Percentiles rank a stretch among this genome's conserved stretches.
These are phyloP conservation scores for Hypothenemus hampei DNA, from an alignment of 1,140 invertebrate species.

Conservation along the genomic window DNA sequence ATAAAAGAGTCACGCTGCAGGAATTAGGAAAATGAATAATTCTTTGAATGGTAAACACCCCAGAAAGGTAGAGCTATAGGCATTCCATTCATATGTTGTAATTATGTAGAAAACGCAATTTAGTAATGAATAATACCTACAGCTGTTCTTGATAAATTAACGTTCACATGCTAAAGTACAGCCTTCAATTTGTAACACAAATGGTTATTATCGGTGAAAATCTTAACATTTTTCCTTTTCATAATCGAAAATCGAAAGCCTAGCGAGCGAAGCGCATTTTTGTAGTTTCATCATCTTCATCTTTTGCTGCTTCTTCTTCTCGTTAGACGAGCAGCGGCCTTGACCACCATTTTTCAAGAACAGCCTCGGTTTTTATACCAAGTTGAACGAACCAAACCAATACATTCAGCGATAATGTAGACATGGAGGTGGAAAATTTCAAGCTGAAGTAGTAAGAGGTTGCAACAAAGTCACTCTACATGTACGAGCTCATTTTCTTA, in stretches of 20 bases:
- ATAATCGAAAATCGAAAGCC: constrained; percentile 18
- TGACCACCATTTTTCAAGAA: constrained; percentile 27
- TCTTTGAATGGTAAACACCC: too few relatives aligned
- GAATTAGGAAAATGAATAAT: too few relatives aligned
- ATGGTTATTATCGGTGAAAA: not conserved
- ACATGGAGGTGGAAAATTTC: not conserved
- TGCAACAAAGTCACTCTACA: not conserved
- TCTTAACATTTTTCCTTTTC: not conserved
- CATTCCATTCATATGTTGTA: too few relatives aligned
- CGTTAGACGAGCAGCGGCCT: constrained; percentile 18
- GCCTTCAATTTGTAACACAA: not conserved
- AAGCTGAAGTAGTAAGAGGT: not conserved
- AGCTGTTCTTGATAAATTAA: not conserved
- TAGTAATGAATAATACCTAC: not conserved
- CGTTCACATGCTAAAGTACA: too few relatives aligned
- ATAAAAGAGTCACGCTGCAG: too few relatives aligned
- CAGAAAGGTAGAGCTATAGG: too few relatives aligned
- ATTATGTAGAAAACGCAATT: too few relatives aligned
- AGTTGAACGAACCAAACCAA: constrained; percentile 16
- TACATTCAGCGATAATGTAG: not conserved
- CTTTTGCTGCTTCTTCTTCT: constrained; percentile 1
- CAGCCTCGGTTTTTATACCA: constrained; percentile 21
- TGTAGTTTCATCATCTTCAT: too few relatives aligned
- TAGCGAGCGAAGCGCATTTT: not conserved
- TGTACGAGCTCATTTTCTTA: not conserved